Conservation (phyloP, 2,797 vertebrate species). For the Borostomias antarcticus region DNA sequence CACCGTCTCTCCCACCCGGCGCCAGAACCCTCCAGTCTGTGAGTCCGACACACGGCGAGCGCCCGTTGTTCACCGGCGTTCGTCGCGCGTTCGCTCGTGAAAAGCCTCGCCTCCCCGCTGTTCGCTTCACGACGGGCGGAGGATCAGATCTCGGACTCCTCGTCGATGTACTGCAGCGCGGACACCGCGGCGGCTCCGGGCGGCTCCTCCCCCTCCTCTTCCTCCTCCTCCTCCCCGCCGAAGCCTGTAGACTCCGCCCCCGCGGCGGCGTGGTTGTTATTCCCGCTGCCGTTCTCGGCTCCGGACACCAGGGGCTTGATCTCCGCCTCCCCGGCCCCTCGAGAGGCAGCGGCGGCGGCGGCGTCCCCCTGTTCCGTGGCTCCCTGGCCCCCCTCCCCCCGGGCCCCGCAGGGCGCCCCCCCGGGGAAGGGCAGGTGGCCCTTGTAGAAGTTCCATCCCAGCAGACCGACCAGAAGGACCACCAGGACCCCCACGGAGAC, state of each 20-base stretch:
- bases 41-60: no score
- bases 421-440: slow-evolving; percentile 59
- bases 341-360: background rate
- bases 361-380: background rate
- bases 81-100: no score
- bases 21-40: no score
- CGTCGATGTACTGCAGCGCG: slow-evolving; percentile 49
- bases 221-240: slow-evolving; percentile 11
- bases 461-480: slow-evolving; percentile 58
- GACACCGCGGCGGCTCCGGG: no score
- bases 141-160: slow-evolving; percentile 60
- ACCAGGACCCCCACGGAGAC: slow-evolving; percentile 49
- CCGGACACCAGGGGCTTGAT: slow-evolving; percentile 41
- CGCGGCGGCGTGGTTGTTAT: slow-evolving; percentile 50
- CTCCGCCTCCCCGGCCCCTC: slow-evolving; percentile 7
- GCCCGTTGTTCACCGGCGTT: background rate
- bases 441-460: slow-evolving; percentile 75
- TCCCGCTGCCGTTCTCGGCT: slow-evolving; percentile 32
- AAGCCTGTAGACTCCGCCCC: background rate
- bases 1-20: no score
- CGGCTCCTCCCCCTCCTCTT: background rate
- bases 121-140: background rate
- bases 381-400: background rate
- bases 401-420: background rate
- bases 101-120: no score